Conservation (phyloP, 2,113 vertebrate species). For the Odocoileus hemionus region DNA sequence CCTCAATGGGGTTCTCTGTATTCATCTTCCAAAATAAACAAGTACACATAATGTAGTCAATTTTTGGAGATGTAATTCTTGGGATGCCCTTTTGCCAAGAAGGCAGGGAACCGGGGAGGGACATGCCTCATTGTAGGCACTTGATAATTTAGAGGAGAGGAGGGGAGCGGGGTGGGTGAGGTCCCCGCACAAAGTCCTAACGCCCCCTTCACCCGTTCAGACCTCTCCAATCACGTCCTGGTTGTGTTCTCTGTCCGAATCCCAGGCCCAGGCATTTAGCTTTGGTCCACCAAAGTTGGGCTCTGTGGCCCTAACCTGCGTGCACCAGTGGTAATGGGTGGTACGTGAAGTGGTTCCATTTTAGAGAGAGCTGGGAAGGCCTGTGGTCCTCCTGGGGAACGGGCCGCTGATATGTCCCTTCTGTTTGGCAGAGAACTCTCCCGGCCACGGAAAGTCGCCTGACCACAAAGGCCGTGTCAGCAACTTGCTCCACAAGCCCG, state of each 20-base stretch:
- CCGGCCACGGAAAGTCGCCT: constrained; percentile 69
- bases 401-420: background rate
- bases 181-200: background rate
- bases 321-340: background rate
- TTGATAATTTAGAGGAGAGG: no score
- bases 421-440: constrained; percentile 76
- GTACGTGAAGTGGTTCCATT: background rate
- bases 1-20: background rate
- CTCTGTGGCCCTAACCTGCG: background rate
- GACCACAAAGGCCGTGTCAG: constrained; percentile 81
- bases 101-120: background rate
- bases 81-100: background rate
- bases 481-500: constrained; percentile 79
- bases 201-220: background rate
- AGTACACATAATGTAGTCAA: background rate
- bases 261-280: background rate
- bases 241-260: background rate
- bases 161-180: background rate
- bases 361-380: background rate
- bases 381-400: background rate
- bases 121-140: rapidly evolving
- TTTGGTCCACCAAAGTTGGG: background rate
- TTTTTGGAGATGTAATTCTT: background rate
- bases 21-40: background rate
- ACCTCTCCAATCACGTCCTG: background rate